Base-by-base conservation (phyloP, 1,140 invertebrate genomes). In the Phthorimaea operculella region DNA sequence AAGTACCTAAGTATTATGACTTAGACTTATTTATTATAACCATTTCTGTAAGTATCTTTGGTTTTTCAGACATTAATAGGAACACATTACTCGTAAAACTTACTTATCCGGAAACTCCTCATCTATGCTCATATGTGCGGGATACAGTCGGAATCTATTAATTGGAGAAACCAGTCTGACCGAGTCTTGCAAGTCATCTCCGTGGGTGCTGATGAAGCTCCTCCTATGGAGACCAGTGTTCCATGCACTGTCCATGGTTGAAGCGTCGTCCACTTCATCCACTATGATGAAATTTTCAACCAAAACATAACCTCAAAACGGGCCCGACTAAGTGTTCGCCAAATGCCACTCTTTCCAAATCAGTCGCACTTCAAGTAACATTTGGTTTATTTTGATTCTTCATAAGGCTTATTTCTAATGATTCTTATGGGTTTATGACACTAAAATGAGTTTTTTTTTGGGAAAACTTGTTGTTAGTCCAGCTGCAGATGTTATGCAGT, bases 91-190 rank as follows among this genome's bases (percentile, higher is more conserved):
- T 39, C n/a, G 36, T 10, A 39, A 39, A 39, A 39, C 36, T 39
- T 39, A 47, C 79, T 76, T 80, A 34, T 69, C 64, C 6, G 21
- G 21, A 28, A 4, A 28, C 10, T 68, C 69, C 33, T 75, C 68
- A 55, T 75, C 74, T 57, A 60, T 59, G 60, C 55, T 74, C 51
- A 78, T 74, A 59, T 76, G 72, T 3, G 72, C 78, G 58, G 76
- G 74, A 54, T 82, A 76, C 59, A 80, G 70, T 6, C 76, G 67
- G 53, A 81, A 76, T 62, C 73, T 79, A 60, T 79, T 39, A 3
- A 39, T 79, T 45, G 81, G 80, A 12, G 81, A 75, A 11, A 81
- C 76, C 16, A 84, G 61, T 34, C 79, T 64, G 44, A 84, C 77
- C 0, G 75, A 79, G 33, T 82, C 79, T 64, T 79, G 72, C 10